Evolutionary conservation across 2,113 vertebrate genomes (phyloP).

Genomic region (Oceanites oceanicus): DNA sequence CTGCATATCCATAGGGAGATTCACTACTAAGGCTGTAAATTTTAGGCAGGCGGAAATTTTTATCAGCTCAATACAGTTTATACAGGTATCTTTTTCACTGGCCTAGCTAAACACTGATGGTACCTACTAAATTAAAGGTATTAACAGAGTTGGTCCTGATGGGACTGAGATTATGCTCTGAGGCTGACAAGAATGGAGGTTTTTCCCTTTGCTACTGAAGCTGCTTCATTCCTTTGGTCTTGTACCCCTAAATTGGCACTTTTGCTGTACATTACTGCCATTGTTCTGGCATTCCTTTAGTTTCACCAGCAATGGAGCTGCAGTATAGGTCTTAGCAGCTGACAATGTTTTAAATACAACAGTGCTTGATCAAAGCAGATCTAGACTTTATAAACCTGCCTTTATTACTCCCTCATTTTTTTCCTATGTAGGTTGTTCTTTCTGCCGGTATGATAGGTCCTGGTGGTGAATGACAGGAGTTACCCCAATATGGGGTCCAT

Average conservation of each 20-base stretch:
- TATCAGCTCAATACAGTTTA: neutral
- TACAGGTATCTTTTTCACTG: neutral
- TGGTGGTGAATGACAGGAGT: neutral
- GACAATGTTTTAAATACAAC: neutral
- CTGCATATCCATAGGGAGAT: neutral
- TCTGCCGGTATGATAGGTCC: neutral
- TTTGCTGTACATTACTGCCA: neutral
- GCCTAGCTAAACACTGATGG: neutral
- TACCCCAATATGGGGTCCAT: neutral
- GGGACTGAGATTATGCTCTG: neutral
- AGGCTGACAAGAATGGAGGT: neutral
- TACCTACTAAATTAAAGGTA: neutral
- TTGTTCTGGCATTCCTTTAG: neutral
- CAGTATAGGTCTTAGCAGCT: neutral
- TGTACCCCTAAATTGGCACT: neutral
- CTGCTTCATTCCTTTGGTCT: neutral
- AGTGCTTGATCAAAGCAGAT: neutral
- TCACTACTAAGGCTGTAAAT: neutral
- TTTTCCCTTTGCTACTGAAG: neutral
- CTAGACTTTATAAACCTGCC: neutral
- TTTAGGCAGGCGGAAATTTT: neutral
- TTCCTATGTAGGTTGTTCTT: neutral
- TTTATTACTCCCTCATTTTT: neutral
- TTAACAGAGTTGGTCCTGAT: neutral
- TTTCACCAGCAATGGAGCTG: neutral